Percentiles rank a stretch among this genome's conserved stretches.
Conservation (phyloP, 1,140 invertebrate genomes). For the Drosophila prosaltans region DNA sequence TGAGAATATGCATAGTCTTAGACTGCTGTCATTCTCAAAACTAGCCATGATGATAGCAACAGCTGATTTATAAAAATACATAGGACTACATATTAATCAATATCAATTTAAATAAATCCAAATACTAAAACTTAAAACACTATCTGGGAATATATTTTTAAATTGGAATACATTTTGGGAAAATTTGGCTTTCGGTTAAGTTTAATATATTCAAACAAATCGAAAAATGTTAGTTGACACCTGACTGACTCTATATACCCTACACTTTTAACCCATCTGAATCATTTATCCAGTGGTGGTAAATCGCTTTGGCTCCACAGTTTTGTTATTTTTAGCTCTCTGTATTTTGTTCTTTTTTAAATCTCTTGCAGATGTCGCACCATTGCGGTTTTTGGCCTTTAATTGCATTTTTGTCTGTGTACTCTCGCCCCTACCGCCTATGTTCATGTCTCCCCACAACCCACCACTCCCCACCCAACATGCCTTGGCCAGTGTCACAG, state of each 20-base stretch:
- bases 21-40: too few species aligned
- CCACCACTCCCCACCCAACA: neutral
- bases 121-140: too few species aligned
- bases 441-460: neutral
- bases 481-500: neutral
- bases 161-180: too few species aligned
- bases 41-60: too few species aligned
- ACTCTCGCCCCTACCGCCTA: neutral
- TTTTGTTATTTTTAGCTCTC: constrained; percentile 20
- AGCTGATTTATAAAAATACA: too few species aligned
- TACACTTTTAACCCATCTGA: constrained; percentile 39
- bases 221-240: too few species aligned
- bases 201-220: too few species aligned
- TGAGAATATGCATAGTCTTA: neutral
- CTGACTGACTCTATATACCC: neutral
- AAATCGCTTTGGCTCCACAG: constrained; percentile 22
- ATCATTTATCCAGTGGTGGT: constrained; percentile 43
- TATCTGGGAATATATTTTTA: too few species aligned
- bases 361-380: constrained; percentile 62
- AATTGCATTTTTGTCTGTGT: constrained; percentile 62
- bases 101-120: too few species aligned
- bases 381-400: constrained; percentile 56
- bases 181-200: too few species aligned
- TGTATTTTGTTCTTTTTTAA: constrained; percentile 49
- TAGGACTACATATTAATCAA: too few species aligned